Evolutionary conservation across 2,797 vertebrate species (phyloP).

Genomic region (Galagoides demidoff): DNA sequence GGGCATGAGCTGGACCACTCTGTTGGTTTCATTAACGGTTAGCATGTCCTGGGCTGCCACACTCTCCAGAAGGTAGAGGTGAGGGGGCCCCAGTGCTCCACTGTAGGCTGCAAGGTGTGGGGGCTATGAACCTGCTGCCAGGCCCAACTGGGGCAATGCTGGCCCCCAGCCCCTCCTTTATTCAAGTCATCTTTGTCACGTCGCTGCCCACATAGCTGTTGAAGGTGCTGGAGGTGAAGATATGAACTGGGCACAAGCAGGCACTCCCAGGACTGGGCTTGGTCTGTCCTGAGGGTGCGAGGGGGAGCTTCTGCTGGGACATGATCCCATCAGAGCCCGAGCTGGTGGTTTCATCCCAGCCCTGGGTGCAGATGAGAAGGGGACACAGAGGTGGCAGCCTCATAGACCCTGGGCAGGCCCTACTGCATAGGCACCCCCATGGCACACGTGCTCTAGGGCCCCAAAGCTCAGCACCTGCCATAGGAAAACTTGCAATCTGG

Average conservation of each 20-base stretch:
- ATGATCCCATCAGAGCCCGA: not conserved
- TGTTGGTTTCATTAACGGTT: constrained; percentile 89
- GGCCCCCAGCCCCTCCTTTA: not conserved
- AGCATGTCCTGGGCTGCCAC: constrained; percentile 90
- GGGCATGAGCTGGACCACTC: constrained; percentile 90
- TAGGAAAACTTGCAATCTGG: not conserved
- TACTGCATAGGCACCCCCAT: no score
- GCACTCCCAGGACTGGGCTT: not conserved
- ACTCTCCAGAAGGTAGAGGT: constrained; percentile 79
- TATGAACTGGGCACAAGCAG: not conserved
- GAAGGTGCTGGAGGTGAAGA: not conserved
- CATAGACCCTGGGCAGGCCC: not conserved
- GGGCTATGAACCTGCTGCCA: not conserved
- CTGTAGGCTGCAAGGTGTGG: not conserved
- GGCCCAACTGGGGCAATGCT: not conserved
- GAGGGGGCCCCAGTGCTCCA: constrained; percentile 71
- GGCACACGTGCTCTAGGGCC: no score
- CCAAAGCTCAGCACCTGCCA: not conserved
- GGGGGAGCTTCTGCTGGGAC: not conserved
- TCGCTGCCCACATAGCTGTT: not conserved
- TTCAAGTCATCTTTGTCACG: not conserved
- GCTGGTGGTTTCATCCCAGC: not conserved
- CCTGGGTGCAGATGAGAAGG: not conserved
- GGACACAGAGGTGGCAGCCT: not conserved
- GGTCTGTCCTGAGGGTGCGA: not conserved